Conservation (phyloP, 2,797 vertebrate species). For the Lagorchestes hirsutus region DNA sequence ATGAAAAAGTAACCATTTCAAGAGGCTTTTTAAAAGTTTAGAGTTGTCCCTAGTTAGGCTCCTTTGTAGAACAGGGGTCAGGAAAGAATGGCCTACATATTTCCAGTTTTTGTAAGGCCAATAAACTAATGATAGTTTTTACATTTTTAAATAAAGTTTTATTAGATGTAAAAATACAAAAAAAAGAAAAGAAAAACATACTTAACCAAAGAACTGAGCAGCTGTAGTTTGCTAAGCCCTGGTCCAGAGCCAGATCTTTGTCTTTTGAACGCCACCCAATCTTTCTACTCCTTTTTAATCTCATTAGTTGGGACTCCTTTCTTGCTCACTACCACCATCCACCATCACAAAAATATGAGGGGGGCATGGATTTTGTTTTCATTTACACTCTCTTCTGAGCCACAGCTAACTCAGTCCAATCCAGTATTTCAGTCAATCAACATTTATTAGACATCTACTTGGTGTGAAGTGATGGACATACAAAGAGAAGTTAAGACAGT, state of each 20-base stretch:
- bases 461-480: not conserved
- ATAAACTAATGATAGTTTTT: not conserved
- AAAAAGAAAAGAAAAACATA: not conserved
- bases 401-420: not conserved
- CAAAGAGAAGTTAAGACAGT: not conserved
- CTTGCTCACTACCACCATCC: not conserved
- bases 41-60: not conserved
- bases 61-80: not conserved
- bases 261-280: not conserved
- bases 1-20: not conserved
- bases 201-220: not conserved
- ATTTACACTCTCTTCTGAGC: not conserved
- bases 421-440: no score
- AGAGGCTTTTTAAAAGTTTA: not conserved
- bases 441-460: no score
- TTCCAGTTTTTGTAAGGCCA: not conserved
- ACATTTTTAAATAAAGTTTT: not conserved
- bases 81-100: not conserved
- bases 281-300: not conserved
- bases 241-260: not conserved
- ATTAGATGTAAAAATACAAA: not conserved
- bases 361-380: not conserved
- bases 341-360: not conserved
- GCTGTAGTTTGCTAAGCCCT: not conserved
- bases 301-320: not conserved